A percentile compares a stretch with the other conserved stretches of the same genome.
These are phyloP conservation scores for Palythoa caribaeorum DNA, from an alignment of 92 coral and sea anemone genomes.

Conservation along the genomic window DNA sequence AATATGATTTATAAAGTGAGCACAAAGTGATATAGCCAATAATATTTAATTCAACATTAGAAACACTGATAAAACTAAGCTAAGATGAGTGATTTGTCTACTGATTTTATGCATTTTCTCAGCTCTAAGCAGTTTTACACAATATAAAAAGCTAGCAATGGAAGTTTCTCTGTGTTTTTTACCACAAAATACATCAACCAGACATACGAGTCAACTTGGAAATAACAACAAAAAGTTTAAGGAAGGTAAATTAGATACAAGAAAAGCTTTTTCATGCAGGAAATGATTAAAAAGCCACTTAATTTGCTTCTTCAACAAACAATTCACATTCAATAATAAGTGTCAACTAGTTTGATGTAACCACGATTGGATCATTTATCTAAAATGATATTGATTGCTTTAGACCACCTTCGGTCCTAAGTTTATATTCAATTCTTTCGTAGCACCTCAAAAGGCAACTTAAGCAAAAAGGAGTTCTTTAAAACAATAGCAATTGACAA, in stretches of 20 bases:
- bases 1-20: background rate
- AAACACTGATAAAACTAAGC: too few relatives aligned
- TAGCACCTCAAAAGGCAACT: background rate
- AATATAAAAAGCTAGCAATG: background rate
- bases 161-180: background rate
- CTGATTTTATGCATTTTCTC: background rate
- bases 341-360: background rate
- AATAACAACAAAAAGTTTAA: background rate
- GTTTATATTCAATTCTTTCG: background rate
- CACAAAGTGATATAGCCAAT: background rate
- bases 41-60: too few relatives aligned
- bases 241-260: background rate
- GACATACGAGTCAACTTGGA: background rate
- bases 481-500: slow-evolving; percentile 4
- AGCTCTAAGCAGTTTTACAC: background rate
- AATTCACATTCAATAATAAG: background rate
- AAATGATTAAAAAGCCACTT: slow-evolving; percentile 23
- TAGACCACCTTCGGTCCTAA: background rate
- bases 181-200: background rate
- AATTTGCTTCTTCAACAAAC: slow-evolving; percentile 29
- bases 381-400: slow-evolving; percentile 2
- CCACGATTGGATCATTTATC: slow-evolving; percentile 10
- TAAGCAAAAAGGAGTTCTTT: background rate
- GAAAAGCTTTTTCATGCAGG: slow-evolving; percentile 38
- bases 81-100: too few relatives aligned